Evolutionary conservation across 2,888 invertebrate species (phyloP).

Genomic region (Epirrita christyi): DNA sequence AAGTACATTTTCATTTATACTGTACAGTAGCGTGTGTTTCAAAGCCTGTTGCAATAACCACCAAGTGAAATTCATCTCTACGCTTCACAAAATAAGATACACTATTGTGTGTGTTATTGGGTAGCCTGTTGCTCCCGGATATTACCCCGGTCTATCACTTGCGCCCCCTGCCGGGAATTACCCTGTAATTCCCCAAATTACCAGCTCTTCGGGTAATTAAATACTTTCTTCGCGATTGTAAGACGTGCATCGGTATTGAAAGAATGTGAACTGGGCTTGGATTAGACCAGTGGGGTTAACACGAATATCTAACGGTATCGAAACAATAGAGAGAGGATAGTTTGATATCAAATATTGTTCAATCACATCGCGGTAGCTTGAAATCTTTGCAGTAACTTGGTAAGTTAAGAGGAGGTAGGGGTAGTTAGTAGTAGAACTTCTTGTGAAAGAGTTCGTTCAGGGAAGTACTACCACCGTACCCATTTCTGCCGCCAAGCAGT

Average conservation of each 20-base stretch:
- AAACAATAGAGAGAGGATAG: too few species aligned
- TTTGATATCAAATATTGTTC: too few species aligned
- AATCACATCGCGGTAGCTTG: too few species aligned
- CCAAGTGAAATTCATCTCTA: conserved; percentile 7
- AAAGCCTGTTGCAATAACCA: not conserved
- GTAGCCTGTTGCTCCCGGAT: conserved; percentile 79
- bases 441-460: too few species aligned
- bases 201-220: conserved; percentile 71
- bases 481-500: too few species aligned
- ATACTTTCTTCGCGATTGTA: conserved; percentile 57
- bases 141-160: conserved; percentile 69
- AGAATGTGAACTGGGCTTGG: too few species aligned
- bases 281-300: too few species aligned
- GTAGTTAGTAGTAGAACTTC: too few species aligned
- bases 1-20: not conserved
- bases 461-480: too few species aligned
- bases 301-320: too few species aligned
- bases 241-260: conserved; percentile 24
- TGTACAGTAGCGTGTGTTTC: not conserved
- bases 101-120: conserved; percentile 7
- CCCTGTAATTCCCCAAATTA: conserved; percentile 80
- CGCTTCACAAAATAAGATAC: not conserved
- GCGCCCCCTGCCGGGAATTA: conserved; percentile 71
- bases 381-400: too few species aligned
- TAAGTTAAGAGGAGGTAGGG: too few species aligned